Percentiles rank a stretch among this genome's conserved stretches.
Conservation (phyloP, 2,888 invertebrate genomes). For the Drosophila hamatofila region DNA sequence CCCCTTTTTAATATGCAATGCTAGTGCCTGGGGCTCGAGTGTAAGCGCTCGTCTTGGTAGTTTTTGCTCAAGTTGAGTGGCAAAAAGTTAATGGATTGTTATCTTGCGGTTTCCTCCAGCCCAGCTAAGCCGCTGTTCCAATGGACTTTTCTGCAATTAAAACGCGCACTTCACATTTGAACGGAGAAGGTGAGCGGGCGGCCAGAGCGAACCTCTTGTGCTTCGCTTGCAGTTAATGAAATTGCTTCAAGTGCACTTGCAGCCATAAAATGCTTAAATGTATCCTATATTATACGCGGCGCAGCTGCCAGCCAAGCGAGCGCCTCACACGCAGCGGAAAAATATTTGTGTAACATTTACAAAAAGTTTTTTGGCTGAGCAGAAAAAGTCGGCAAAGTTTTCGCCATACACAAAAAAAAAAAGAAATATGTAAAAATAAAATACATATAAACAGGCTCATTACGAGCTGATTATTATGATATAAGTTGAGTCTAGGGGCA, state of each 20-base stretch:
- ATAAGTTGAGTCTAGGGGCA: constrained; percentile 13
- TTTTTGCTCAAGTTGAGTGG: constrained; percentile 70
- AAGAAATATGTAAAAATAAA: constrained; percentile 2
- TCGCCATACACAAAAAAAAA: constrained; percentile 29
- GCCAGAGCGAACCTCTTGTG: constrained; percentile 38
- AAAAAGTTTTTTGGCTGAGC: constrained; percentile 39
- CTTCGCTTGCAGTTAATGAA: constrained; percentile 78
- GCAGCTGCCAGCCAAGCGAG: constrained; percentile 6
- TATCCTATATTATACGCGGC: constrained; percentile 6
- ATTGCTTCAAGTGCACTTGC: constrained; percentile 66
- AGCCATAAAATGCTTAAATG: constrained; percentile 26
- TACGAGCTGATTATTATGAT: constrained; percentile 49
- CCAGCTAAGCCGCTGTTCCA: constrained; percentile 25
- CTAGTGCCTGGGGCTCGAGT: constrained; percentile 50
- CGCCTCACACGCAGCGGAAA: constrained; percentile 17
- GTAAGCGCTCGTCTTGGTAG: constrained; percentile 37
- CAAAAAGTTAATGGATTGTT: constrained; percentile 82
- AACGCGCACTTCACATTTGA: constrained; percentile 48
- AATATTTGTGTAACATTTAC: constrained; percentile 47
- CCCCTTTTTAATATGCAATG: constrained; percentile 59
- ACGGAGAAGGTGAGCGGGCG: neutral
- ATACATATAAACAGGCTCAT: constrained; percentile 37
- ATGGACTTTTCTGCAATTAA: constrained; percentile 69
- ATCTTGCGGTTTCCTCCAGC: constrained; percentile 74
- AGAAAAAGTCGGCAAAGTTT: constrained; percentile 52